These are phyloP conservation scores for Ashinkailepas kermadecensis DNA, from an alignment of 2,888 invertebrate species.

Conservation along the genomic window DNA sequence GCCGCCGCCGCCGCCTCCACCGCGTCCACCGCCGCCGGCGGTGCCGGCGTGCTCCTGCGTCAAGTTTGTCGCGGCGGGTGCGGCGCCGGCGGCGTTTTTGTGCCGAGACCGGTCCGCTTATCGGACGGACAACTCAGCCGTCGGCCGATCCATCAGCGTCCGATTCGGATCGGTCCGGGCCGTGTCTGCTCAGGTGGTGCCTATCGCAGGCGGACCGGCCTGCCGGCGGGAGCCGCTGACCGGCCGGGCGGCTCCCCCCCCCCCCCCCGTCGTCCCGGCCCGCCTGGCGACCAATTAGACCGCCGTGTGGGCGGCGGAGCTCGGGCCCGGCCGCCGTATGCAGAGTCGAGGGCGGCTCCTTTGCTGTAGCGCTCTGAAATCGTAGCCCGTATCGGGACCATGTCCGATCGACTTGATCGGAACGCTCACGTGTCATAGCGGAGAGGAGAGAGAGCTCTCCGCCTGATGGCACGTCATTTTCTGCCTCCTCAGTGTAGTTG, in stretches of 20 bases:
- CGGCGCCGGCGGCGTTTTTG: background rate
- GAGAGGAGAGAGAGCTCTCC: no score
- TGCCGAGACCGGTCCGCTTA: no score
- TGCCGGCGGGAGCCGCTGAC: background rate
- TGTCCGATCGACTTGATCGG: no score
- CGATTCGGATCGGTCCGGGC: background rate
- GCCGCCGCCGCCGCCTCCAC: background rate
- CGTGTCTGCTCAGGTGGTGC: background rate
- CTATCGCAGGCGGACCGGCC: background rate
- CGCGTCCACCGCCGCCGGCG: background rate
- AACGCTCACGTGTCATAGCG: no score
- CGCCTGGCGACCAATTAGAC: background rate
- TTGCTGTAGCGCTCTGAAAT: no score
- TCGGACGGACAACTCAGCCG: background rate
- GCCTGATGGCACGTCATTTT: no score
- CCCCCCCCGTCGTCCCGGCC: no score
- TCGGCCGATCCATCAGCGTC: background rate
- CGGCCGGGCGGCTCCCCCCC: background rate
- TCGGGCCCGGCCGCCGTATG: background rate
- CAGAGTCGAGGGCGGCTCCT: background rate
- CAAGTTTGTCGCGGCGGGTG: background rate
- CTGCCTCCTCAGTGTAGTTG: no score
- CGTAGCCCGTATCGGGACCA: no score
- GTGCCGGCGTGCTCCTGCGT: background rate
- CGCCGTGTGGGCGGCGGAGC: background rate